Conservation (phyloP, 1,140 invertebrate genomes). For the Drosophila pandora region DNA sequence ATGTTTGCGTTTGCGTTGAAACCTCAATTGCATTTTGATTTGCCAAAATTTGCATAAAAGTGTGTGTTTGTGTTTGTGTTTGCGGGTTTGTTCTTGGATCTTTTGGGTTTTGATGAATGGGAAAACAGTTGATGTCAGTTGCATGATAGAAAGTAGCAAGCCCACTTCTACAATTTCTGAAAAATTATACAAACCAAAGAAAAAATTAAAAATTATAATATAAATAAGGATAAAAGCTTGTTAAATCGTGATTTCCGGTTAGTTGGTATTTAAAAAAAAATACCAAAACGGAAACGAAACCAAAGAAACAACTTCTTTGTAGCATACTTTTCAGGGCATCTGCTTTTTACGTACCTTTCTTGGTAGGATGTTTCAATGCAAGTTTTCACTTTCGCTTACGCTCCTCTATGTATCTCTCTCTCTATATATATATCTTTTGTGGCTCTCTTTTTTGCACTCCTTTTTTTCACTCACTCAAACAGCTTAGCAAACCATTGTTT, state of each 20-base stretch:
- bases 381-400: constrained; percentile 35
- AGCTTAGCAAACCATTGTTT: constrained; percentile 55
- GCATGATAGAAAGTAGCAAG: constrained; percentile 1
- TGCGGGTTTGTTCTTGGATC: constrained; percentile 29
- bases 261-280: background rate
- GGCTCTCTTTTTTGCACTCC: constrained; percentile 11
- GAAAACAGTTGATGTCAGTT: constrained; percentile 26
- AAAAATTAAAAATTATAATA: background rate
- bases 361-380: background rate
- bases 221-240: background rate
- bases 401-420: constrained; percentile 1
- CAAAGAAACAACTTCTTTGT: background rate
- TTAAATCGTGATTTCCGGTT: too few relatives aligned
- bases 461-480: constrained; percentile 33
- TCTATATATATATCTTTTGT: constrained; percentile 1
- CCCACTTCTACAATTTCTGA: background rate
- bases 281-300: background rate
- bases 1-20: constrained; percentile 12
- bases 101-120: constrained; percentile 44
- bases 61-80: constrained; percentile 29
- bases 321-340: constrained; percentile 25
- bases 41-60: constrained; percentile 55
- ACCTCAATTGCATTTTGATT: constrained; percentile 58
- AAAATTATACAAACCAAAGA: background rate
- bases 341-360: constrained; percentile 27